phyloP scores from a whole-genome alignment of 2,797 vertebrate species.

The Coluber constrictor region DNA sequence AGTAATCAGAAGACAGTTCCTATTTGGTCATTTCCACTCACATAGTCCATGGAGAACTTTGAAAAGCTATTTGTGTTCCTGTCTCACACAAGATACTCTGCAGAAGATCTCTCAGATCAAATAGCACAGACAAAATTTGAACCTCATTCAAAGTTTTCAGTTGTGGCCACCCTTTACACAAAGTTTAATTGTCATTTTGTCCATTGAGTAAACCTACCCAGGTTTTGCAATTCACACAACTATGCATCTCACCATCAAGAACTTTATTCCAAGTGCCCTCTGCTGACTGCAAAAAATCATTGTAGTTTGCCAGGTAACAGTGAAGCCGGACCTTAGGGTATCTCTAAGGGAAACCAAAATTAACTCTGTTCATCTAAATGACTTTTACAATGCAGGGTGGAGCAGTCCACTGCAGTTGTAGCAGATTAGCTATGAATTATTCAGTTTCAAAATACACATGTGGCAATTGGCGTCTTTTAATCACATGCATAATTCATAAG shows the following conservation, averaged over 20 bases:
- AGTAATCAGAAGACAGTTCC: not conserved
- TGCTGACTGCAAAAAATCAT: not conserved
- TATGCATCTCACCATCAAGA: not conserved
- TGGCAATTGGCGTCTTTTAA: constrained; percentile 62
- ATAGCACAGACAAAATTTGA: not conserved
- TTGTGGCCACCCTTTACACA: not conserved
- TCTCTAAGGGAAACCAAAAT: constrained; percentile 43
- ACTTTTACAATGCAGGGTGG: constrained; percentile 40
- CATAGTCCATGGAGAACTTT: not conserved
- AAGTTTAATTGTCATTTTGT: not conserved
- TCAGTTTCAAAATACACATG: constrained; percentile 62
- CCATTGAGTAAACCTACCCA: not conserved
- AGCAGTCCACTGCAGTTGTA: constrained; percentile 44
- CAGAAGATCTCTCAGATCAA: not conserved
- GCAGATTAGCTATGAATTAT: constrained; percentile 65
- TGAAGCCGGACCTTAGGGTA: constrained; percentile 13
- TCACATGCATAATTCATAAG: constrained; percentile 67
- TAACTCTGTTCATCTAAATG: constrained; percentile 34
- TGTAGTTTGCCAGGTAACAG: constrained; percentile 11
- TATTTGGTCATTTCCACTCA: not conserved
- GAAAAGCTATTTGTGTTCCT: not conserved
- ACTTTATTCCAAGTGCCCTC: not conserved
- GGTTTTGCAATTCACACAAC: not conserved
- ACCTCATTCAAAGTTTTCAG: not conserved
- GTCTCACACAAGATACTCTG: not conserved